phyloP scores from a whole-genome alignment of 1,140 invertebrate genomes.

The Plutomurus gul region DNA sequence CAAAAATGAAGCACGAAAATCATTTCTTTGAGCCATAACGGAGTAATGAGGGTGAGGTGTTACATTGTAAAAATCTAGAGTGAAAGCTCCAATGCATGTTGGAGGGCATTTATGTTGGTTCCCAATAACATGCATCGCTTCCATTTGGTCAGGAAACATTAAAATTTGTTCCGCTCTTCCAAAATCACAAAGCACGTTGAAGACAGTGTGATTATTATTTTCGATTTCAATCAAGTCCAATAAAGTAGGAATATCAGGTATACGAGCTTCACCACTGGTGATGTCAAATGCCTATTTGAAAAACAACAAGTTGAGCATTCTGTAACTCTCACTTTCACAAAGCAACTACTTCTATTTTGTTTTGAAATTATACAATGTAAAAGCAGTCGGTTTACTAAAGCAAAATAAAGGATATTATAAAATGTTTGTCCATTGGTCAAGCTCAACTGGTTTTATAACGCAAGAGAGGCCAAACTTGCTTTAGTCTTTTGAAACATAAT shows the following conservation, averaged over 20 bases:
- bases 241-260: constrained; percentile 8
- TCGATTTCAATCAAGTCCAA: constrained; percentile 46
- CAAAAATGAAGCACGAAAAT: neutral
- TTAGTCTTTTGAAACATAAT: no score
- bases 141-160: constrained; percentile 35
- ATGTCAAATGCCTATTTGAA: neutral
- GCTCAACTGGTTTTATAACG: no score
- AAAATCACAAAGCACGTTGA: constrained; percentile 43
- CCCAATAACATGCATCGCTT: constrained; percentile 29
- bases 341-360: no score
- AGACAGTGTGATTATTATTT: constrained; percentile 40
- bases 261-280: neutral
- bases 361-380: no score
- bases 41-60: constrained; percentile 38
- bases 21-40: neutral
- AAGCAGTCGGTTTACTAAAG: no score
- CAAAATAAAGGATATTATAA: no score
- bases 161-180: constrained; percentile 33
- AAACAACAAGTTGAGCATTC: neutral
- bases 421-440: no score
- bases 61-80: constrained; percentile 44
- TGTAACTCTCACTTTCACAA: no score
- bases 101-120: constrained; percentile 3
- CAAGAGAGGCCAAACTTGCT: no score
- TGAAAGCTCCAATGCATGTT: constrained; percentile 9